Evolutionary conservation across 2,113 vertebrate species (phyloP).

Genomic region (Clarias batrachus): DNA sequence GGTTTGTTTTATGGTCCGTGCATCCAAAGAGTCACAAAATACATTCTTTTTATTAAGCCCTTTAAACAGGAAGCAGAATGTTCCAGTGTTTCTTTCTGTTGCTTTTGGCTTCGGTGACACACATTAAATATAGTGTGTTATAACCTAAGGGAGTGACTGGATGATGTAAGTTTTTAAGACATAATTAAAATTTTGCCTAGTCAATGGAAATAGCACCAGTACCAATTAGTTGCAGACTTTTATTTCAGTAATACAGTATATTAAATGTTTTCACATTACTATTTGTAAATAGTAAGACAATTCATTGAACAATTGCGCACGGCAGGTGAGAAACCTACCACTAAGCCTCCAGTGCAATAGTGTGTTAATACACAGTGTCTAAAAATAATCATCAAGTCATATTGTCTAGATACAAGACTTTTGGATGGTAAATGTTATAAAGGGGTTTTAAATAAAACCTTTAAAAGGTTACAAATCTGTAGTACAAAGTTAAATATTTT

Average conservation of each 20-base stretch:
- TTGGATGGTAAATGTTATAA: background rate
- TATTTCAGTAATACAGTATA: background rate
- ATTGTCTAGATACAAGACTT: background rate
- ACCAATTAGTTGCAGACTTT: constrained; percentile 16
- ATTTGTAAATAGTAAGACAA: background rate
- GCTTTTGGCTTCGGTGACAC: constrained; percentile 38
- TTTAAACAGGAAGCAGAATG: constrained; percentile 38
- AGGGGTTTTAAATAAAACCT: background rate
- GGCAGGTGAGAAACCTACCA: too few relatives aligned
- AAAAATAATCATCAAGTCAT: background rate
- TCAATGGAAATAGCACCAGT: constrained; percentile 38
- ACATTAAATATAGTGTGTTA: constrained; percentile 38
- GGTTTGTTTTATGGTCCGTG: background rate
- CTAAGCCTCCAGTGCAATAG: too few relatives aligned
- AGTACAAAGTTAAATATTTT: too few relatives aligned
- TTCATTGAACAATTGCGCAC: background rate
- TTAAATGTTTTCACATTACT: background rate
- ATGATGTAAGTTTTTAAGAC: constrained; percentile 42
- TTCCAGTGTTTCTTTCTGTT: constrained; percentile 20
- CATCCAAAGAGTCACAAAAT: constrained; percentile 16
- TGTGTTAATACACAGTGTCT: background rate
- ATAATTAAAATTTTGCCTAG: constrained; percentile 29
- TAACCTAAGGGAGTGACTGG: constrained; percentile 30
- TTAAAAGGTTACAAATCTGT: too few relatives aligned
- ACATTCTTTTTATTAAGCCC: background rate